phyloP scores from a whole-genome alignment of 1,140 invertebrate species.

The Formica selysi region DNA sequence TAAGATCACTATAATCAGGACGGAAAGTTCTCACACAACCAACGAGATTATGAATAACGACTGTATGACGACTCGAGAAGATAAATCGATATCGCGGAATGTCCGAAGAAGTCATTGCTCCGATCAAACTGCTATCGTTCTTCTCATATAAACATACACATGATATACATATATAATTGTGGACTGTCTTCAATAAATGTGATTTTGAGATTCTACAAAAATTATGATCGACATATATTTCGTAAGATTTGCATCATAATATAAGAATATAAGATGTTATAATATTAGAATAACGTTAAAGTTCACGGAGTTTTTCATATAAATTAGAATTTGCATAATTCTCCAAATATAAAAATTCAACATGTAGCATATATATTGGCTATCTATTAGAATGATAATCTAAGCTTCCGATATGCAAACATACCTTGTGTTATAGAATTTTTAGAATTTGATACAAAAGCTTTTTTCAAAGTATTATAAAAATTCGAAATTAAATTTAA shows the following conservation, averaged over 20 bases:
- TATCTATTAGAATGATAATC: background rate
- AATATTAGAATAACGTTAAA: slow-evolving; percentile 3
- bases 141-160: background rate
- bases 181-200: background rate
- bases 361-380: background rate
- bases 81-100: slow-evolving; percentile 8
- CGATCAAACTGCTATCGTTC: slow-evolving; percentile 21
- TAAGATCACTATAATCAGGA: background rate
- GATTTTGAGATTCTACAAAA: background rate
- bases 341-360: background rate
- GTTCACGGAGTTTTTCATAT: background rate
- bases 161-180: background rate
- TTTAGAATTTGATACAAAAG: background rate
- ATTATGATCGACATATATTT: slow-evolving; percentile 1
- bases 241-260: slow-evolving; percentile 28
- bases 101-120: slow-evolving; percentile 45
- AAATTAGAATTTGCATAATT: background rate
- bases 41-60: slow-evolving; percentile 26
- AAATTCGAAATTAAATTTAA: too few relatives aligned
- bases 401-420: background rate
- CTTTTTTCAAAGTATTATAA: too few relatives aligned
- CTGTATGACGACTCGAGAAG: background rate
- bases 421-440: background rate
- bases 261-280: slow-evolving; percentile 18
- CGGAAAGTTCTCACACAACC: slow-evolving; percentile 9